Conservation (phyloP, 2,888 invertebrate genomes). For the Chymomyza amoena region DNA sequence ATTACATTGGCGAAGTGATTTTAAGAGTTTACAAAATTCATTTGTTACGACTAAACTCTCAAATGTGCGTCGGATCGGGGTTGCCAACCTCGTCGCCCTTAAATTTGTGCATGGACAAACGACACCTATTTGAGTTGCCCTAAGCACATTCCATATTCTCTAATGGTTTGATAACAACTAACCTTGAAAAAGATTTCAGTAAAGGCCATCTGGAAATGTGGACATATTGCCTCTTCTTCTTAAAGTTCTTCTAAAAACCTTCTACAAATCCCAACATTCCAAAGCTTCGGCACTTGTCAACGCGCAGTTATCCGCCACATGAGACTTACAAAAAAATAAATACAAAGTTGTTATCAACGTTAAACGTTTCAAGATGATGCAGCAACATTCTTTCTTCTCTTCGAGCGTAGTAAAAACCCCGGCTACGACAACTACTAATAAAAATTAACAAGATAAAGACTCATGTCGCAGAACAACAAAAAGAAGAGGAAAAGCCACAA, state of each 20-base stretch:
- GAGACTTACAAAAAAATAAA: background rate
- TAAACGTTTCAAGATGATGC: constrained; percentile 47
- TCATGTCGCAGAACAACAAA: constrained; percentile 36
- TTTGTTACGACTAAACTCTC: too few relatives aligned
- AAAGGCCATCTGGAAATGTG: background rate
- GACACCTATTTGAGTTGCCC: too few relatives aligned
- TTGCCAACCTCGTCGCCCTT: too few relatives aligned
- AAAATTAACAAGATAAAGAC: constrained; percentile 57
- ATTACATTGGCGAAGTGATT: too few relatives aligned
- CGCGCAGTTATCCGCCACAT: background rate
- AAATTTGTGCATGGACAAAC: too few relatives aligned
- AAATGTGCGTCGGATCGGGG: too few relatives aligned
- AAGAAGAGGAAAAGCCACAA: constrained; percentile 23
- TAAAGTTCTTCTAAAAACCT: background rate
- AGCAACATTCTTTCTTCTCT: constrained; percentile 34
- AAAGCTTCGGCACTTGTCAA: background rate
- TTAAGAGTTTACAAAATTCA: too few relatives aligned
- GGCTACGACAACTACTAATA: constrained; percentile 56
- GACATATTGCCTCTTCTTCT: background rate
- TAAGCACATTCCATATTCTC: too few relatives aligned
- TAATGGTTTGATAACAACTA: background rate
- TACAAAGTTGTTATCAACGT: background rate
- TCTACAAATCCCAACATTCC: background rate
- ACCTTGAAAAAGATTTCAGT: background rate
- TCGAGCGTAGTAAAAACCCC: constrained; percentile 10